Conservation (phyloP, 2,888 invertebrate species). For the Phortica magna region DNA sequence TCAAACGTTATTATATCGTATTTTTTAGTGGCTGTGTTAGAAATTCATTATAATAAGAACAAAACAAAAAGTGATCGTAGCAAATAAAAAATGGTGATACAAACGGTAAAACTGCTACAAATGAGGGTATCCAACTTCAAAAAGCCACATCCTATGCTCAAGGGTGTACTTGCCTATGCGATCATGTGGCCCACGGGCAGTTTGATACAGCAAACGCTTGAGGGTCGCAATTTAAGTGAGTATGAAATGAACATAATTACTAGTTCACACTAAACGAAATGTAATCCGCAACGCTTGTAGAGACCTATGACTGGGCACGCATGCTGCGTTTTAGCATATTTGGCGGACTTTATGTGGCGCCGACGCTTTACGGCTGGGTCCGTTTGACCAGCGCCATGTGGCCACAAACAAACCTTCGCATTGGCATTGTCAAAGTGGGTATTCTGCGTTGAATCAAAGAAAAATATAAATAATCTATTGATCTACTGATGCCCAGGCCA, state of each 20-base stretch:
- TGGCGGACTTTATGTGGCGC: constrained; percentile 88
- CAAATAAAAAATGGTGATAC: constrained; percentile 38
- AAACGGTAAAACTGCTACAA: constrained; percentile 50
- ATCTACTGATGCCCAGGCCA: constrained; percentile 79
- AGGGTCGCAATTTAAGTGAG: constrained; percentile 82
- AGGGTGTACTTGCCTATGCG: constrained; percentile 83
- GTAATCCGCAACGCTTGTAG: constrained; percentile 61
- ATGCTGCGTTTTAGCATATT: constrained; percentile 86
- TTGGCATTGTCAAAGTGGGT: constrained; percentile 84
- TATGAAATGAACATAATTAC: constrained; percentile 38
- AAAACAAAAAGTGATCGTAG: constrained; percentile 39
- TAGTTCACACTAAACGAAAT: background rate
- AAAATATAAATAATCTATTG: background rate
- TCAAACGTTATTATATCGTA: background rate
- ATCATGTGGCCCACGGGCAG: constrained; percentile 87
- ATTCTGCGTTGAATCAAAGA: background rate
- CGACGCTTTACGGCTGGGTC: constrained; percentile 88
- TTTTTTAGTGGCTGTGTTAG: constrained; percentile 32
- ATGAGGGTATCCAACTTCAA: constrained; percentile 49
- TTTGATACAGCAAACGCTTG: constrained; percentile 84
- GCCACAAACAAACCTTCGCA: constrained; percentile 85
- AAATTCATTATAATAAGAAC: background rate
- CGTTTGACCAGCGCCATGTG: constrained; percentile 85
- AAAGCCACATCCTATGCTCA: constrained; percentile 75
- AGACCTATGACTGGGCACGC: constrained; percentile 83